phyloP scores from a whole-genome alignment of 1,140 invertebrate genomes.

The Panulirus ornatus region DNA sequence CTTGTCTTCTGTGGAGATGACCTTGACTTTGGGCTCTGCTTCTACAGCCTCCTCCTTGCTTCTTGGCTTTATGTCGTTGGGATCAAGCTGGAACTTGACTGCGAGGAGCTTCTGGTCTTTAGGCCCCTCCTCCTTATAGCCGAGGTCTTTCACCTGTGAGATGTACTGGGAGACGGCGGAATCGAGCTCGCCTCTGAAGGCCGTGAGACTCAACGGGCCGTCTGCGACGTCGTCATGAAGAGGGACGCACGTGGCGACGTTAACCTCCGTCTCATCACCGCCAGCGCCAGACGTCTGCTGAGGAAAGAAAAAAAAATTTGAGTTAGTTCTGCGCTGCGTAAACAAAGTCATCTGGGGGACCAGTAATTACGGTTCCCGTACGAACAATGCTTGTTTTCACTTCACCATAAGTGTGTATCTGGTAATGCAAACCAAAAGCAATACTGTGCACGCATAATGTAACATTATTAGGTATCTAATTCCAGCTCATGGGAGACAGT shows the following conservation, averaged over 20 bases:
- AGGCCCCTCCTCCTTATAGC: conserved; percentile 54
- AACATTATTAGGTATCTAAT: too few relatives aligned
- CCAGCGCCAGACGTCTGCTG: conserved; percentile 1
- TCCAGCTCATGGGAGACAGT: too few relatives aligned
- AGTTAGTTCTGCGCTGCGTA: conserved; percentile 6
- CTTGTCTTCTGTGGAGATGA: conserved; percentile 44
- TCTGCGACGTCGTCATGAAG: conserved; percentile 30
- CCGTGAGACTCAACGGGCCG: conserved; percentile 23
- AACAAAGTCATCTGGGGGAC: too few relatives aligned
- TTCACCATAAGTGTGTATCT: too few relatives aligned
- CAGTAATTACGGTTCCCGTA: too few relatives aligned
- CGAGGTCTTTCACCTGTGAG: conserved; percentile 72
- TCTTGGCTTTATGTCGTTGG: conserved; percentile 49
- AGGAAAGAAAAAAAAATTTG: conserved; percentile 3
- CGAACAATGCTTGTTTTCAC: too few relatives aligned
- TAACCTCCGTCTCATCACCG: conserved; percentile 42
- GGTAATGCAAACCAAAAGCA: too few relatives aligned
- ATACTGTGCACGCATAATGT: too few relatives aligned
- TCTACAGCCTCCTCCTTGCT: conserved; percentile 37
- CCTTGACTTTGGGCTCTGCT: conserved; percentile 16
- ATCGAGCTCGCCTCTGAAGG: conserved; percentile 73
- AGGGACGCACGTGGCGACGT: conserved; percentile 22
- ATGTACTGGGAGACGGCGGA: conserved; percentile 72
- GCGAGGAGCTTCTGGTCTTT: conserved; percentile 68
- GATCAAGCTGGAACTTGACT: conserved; percentile 70